Evolutionary conservation across 1,140 invertebrate genomes (phyloP), one percentile per base, ranked within the genome.

Genomic region (Trichogramma pretiosum): DNA sequence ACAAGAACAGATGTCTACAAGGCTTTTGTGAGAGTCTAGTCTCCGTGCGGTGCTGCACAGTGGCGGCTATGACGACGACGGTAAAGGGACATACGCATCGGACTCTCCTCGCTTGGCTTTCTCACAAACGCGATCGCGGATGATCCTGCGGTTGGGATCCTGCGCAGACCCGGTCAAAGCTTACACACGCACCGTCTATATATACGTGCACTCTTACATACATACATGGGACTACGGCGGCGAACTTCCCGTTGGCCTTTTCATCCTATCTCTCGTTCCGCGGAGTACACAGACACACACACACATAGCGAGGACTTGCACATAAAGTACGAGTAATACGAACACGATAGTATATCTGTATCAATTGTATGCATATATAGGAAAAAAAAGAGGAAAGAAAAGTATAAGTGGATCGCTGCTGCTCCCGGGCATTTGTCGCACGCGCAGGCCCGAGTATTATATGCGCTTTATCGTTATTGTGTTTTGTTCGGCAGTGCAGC

Each of bases 311-410:
- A n/a, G n/a, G n/a, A n/a, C n/a, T n/a, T n/a, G n/a, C n/a, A n/a
- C n/a, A n/a, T n/a, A n/a, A n/a, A n/a, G n/a, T n/a, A n/a, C n/a
- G n/a, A n/a, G n/a, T n/a, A n/a, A n/a, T n/a, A n/a, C n/a, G n/a
- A n/a, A 11, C 24, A 64, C 65, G 67, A 71, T 71, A 64, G 63
- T 70, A 65, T 71, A 71, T 71, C 67, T 71, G 68, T 70, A 70
- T 70, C 67, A 71, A 70, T 70, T 70, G 68, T 71, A 71, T 71
- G 67, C 66, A 70, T 70, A 71, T 62, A 53, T 44, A 50, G 52
- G 46, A 44, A 21, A 9, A 46, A 49, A 14, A 34, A 19, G 18
- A 26, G 14, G 26, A 28, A 28, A 11, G 5, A 28, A 11, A 5
- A 28, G 24, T 11, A 28, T n/a, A n/a, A 23, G 30, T 33, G 18